Evolutionary conservation across 2,797 vertebrate genomes (phyloP), one percentile per base, ranked within the genome.

Genomic region (Hippocampus kuda): DNA sequence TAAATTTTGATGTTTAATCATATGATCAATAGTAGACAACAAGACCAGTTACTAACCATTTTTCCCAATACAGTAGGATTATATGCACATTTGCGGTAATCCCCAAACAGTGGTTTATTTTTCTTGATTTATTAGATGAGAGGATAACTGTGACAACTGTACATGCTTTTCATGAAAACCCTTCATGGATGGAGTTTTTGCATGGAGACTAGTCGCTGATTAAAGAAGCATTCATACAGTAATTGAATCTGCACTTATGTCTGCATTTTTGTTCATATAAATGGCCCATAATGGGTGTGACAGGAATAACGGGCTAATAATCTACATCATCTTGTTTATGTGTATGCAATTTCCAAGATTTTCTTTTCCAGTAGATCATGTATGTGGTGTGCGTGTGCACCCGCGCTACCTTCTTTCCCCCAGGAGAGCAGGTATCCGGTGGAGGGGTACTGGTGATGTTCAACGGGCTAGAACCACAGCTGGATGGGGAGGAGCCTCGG

Each of bases 381-480:
- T 22, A 2, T 22, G 27, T 18, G 42, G 42, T 46, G 63, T 26
- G 11, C 13, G 41, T 24, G 34, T 44, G 22, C 11, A 15, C 15
- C 4, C 3, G 22, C 22, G 10, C 24, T 71, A 98, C 97, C 93
- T 94, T 98, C 87, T 98, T 98, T 79, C 93, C 93, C 79, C 93
- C 95, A 0, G 95, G 95, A 2, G 97, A 98, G 79, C 94, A 94
- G 34, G 93, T 93, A 81, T 97, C 96, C 0, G 95, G 96, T 0
- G 96, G 97, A 27, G 97, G 96, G 0, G 95, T 97, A 89, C 94
- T 97, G 86, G 94, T 97, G 86, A 98, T 95, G 83, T 98, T 99
- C 78, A 98, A 80, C 0, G 97, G 97, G 79, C 97, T 98, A 27
- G 96, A 98, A 71, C 95, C 94, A 61, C 95, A 98, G 88, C 97